phyloP scores from a whole-genome alignment of 2,113 vertebrate species.

The Nymphicus hollandicus region DNA sequence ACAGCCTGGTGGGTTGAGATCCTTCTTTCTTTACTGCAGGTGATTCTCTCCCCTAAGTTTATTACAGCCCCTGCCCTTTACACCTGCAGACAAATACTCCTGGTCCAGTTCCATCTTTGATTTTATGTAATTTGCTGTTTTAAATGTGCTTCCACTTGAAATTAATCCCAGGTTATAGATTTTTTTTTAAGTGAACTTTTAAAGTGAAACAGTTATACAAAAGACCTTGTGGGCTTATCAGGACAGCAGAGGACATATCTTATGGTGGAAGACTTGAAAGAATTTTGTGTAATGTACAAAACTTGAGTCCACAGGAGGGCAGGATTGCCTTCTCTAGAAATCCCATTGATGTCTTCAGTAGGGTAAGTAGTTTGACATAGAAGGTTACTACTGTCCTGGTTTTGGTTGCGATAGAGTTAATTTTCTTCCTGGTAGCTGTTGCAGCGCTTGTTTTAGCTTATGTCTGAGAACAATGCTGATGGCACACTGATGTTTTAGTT shows the following conservation, averaged over 20 bases:
- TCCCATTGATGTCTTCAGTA: neutral
- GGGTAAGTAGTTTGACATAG: neutral
- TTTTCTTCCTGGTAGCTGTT: neutral
- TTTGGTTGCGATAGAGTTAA: neutral
- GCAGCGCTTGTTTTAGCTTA: neutral
- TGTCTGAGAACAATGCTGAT: neutral
- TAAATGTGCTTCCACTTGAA: neutral
- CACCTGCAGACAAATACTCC: neutral
- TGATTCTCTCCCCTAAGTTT: neutral
- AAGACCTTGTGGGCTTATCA: fast-evolving
- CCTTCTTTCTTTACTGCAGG: neutral
- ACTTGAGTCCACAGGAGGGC: neutral
- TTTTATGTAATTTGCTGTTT: neutral
- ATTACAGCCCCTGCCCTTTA: neutral
- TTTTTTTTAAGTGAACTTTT: neutral
- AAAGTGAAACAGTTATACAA: neutral
- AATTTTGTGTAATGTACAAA: neutral
- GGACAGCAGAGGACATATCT: neutral
- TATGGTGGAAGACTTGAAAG: neutral
- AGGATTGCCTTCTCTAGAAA: neutral
- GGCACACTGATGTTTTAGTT: neutral
- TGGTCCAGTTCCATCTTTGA: neutral
- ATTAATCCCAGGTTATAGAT: neutral
- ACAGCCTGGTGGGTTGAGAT: neutral
- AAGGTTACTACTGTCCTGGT: neutral